phyloP scores from a whole-genome alignment of 2,888 invertebrate genomes.

The Patella caerulea region DNA sequence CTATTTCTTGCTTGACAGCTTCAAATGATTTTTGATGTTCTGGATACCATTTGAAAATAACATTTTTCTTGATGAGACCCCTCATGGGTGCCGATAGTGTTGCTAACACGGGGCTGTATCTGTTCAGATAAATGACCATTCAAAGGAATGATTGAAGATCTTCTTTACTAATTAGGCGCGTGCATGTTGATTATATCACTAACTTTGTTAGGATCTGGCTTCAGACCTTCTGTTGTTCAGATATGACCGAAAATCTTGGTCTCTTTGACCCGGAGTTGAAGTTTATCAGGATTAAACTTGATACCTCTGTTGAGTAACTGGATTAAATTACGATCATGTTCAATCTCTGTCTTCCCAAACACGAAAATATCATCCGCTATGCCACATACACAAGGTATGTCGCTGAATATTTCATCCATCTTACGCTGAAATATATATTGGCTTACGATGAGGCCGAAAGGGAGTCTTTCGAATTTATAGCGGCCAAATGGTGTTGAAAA shows the following conservation, averaged over 20 bases:
- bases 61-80: constrained; percentile 8
- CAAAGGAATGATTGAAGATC: background rate
- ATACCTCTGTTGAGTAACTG: constrained; percentile 29
- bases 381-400: constrained; percentile 22
- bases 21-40: constrained; percentile 26
- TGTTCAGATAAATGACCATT: too few species aligned
- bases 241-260: constrained; percentile 33
- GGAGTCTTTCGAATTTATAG: constrained; percentile 29
- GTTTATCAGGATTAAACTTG: constrained; percentile 32
- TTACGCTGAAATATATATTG: constrained; percentile 37
- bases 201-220: constrained; percentile 33
- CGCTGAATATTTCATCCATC: constrained; percentile 18
- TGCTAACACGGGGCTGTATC: background rate
- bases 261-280: background rate
- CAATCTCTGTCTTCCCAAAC: constrained; percentile 12
- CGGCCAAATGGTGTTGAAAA: constrained; percentile 36
- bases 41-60: constrained; percentile 27
- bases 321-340: constrained; percentile 30
- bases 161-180: constrained; percentile 19
- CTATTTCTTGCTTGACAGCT: constrained; percentile 29
- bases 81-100: background rate
- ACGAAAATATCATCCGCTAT: constrained; percentile 31
- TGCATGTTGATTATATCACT: constrained; percentile 30
- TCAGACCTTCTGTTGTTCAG: constrained; percentile 22
- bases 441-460: constrained; percentile 33